Conservation (phyloP, 2,888 invertebrate genomes). For the Pharmacophagus antenor region DNA sequence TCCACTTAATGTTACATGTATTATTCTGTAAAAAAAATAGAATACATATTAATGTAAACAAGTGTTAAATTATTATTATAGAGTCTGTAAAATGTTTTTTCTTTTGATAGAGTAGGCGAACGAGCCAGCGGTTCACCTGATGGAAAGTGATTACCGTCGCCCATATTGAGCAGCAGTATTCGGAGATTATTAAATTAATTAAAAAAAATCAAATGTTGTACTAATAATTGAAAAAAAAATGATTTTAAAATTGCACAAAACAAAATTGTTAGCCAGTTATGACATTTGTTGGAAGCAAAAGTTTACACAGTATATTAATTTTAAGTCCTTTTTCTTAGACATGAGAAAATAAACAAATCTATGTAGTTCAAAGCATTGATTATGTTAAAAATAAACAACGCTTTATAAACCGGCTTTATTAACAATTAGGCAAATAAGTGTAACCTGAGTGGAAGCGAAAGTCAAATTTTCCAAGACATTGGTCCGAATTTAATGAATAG, state of each 20-base stretch:
- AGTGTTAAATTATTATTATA: too few relatives aligned
- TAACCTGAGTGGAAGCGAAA: constrained; percentile 23
- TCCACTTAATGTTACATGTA: background rate
- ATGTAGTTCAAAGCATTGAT: background rate
- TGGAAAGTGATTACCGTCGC: too few relatives aligned
- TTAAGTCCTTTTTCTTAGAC: background rate
- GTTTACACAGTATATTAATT: background rate
- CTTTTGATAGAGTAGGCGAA: too few relatives aligned
- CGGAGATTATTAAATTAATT: too few relatives aligned
- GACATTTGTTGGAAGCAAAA: background rate
- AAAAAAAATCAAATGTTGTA: too few relatives aligned
- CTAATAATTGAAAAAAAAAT: background rate
- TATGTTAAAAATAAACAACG: constrained; percentile 2
- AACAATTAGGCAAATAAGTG: constrained; percentile 31
- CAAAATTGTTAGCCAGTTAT: background rate
- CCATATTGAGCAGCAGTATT: too few relatives aligned
- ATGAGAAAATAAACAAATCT: background rate
- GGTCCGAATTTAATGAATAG: constrained; percentile 27
- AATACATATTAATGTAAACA: background rate
- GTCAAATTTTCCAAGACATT: constrained; percentile 30
- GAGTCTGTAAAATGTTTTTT: too few relatives aligned
- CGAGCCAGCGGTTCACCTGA: too few relatives aligned
- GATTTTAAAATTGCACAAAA: background rate
- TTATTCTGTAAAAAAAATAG: too few relatives aligned
- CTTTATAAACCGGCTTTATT: constrained; percentile 21